A percentile compares a stretch with the other conserved stretches of the same genome.
phyloP scores from a whole-genome alignment of 2,113 vertebrate species.

The Upupa epops region DNA sequence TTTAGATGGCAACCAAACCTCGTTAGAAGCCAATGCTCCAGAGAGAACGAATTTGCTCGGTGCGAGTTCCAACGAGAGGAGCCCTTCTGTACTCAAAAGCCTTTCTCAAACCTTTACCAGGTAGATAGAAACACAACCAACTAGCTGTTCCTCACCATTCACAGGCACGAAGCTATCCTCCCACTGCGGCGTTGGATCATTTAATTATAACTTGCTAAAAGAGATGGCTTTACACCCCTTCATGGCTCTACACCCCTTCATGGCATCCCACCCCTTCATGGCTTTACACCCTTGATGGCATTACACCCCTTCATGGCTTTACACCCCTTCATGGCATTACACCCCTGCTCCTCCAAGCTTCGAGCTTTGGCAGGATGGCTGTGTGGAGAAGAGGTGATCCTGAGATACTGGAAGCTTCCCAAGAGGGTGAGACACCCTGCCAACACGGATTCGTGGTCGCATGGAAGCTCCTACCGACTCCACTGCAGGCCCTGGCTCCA shows the following conservation, averaged over 20 bases:
- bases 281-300: too few relatives aligned
- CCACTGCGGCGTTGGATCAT: not conserved
- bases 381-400: not conserved
- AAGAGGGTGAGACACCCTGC: not conserved
- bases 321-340: too few relatives aligned
- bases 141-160: not conserved
- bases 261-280: too few relatives aligned
- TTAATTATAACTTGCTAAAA: not conserved
- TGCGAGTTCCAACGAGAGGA: not conserved
- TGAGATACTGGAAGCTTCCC: conserved; percentile 10
- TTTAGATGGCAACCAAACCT: too few relatives aligned
- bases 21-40: too few relatives aligned
- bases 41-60: rapidly evolving
- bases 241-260: too few relatives aligned
- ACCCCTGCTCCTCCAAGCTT: not conserved
- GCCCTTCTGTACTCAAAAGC: not conserved
- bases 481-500: not conserved
- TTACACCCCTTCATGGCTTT: too few relatives aligned
- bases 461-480: conserved; percentile 14
- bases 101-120: not conserved
- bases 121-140: not conserved
- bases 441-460: not conserved
- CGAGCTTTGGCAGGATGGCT: not conserved
- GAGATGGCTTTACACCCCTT: too few relatives aligned
- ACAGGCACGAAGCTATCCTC: not conserved